These are phyloP conservation scores for Alectoris magna DNA, from an alignment of 2,797 vertebrate species.

Conservation along the genomic window DNA sequence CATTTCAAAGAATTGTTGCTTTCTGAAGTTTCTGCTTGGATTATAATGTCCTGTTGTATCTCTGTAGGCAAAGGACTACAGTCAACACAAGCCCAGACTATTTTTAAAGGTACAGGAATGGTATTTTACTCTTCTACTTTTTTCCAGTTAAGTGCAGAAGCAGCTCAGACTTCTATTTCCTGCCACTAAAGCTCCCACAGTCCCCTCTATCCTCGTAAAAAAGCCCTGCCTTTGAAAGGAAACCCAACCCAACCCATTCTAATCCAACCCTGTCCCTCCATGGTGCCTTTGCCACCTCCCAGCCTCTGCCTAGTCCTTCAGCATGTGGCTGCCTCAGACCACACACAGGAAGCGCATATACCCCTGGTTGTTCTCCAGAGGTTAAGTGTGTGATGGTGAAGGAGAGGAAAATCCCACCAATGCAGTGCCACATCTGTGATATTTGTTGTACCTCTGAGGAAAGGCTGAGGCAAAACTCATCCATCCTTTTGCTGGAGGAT, in stretches of 20 bases:
- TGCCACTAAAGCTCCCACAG: neutral
- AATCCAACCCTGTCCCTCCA: neutral
- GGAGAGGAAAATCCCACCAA: neutral
- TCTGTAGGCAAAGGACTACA: neutral
- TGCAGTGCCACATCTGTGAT: neutral
- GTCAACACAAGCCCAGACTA: neutral
- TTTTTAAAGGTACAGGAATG: neutral
- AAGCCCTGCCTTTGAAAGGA: neutral
- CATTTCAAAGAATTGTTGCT: neutral
- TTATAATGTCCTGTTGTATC: neutral
- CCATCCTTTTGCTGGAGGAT: accelerated
- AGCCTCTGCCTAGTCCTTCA: neutral
- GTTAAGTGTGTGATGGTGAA: neutral
- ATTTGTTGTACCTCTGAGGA: neutral
- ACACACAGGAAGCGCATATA: neutral
- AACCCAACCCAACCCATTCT: neutral
- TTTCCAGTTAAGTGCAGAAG: neutral
- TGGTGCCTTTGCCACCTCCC: accelerated
- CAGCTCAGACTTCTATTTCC: neutral
- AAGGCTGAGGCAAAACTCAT: neutral
- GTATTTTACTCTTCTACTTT: neutral
- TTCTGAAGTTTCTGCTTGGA: neutral
- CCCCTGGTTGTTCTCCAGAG: neutral
- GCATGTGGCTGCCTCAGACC: neutral
- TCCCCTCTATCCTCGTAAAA: neutral